Evolutionary conservation across 2,797 vertebrate species (phyloP).

Genomic region (Sus cebifrons): DNA sequence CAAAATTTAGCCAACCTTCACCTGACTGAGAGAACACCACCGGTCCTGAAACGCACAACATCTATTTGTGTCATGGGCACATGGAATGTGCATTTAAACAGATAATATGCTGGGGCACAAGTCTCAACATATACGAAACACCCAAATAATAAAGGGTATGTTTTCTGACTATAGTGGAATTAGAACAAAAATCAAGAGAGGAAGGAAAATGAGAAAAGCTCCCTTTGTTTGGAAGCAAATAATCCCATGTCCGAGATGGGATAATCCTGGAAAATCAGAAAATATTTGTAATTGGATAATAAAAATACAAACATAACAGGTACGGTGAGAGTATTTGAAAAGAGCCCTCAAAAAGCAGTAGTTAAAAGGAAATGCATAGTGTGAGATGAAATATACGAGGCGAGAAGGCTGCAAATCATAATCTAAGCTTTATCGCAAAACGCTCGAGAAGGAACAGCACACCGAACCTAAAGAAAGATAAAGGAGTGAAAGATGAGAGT

Average conservation of each 20-base stretch:
- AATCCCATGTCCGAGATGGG: background rate
- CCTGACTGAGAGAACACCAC: background rate
- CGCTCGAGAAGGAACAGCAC: background rate
- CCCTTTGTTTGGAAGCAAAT: constrained; percentile 43
- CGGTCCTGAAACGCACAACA: background rate
- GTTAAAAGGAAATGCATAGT: background rate
- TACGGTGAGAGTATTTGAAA: background rate
- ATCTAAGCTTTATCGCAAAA: constrained; percentile 5
- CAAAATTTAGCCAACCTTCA: constrained; percentile 17
- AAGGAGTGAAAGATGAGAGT: background rate
- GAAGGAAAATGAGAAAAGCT: background rate
- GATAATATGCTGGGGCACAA: background rate
- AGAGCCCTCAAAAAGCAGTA: background rate
- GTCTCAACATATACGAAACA: background rate
- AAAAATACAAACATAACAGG: background rate
- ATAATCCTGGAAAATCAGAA: background rate
- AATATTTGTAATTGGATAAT: background rate
- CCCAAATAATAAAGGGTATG: background rate
- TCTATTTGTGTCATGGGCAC: background rate
- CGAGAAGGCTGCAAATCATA: constrained; percentile 31
- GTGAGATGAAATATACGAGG: background rate
- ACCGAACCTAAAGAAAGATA: background rate
- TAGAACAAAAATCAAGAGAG: background rate
- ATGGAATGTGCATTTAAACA: background rate
- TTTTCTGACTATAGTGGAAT: background rate